Conservation (phyloP, 2,888 invertebrate species). For the Drepana falcataria region DNA sequence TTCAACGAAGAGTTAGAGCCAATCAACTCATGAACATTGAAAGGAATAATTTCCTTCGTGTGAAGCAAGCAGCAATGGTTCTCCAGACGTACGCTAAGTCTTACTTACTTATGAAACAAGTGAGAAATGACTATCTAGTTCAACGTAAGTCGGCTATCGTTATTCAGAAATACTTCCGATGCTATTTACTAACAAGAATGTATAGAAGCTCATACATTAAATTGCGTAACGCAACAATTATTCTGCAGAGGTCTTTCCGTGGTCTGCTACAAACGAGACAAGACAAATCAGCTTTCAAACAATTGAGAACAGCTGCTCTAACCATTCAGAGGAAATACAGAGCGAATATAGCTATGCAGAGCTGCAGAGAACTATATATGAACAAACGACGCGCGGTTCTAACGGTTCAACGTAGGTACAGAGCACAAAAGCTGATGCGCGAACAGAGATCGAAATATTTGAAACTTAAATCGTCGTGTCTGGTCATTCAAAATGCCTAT, state of each 20-base stretch:
- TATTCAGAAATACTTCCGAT: constrained; percentile 31
- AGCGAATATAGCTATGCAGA: constrained; percentile 45
- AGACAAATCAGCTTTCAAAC: constrained; percentile 31
- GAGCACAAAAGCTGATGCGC: constrained; percentile 54
- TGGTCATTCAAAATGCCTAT: constrained; percentile 57
- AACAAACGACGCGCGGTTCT: constrained; percentile 42
- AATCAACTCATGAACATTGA: constrained; percentile 48
- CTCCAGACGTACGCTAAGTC: constrained; percentile 74
- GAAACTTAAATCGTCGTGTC: constrained; percentile 38
- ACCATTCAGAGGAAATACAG: constrained; percentile 54
- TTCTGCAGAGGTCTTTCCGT: constrained; percentile 57
- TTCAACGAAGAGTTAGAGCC: constrained; percentile 76
- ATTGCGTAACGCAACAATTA: constrained; percentile 32
- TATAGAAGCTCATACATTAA: constrained; percentile 24
- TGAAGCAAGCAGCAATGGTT: constrained; percentile 47
- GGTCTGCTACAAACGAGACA: constrained; percentile 49
- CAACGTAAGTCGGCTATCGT: constrained; percentile 37
- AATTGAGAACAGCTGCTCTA: constrained; percentile 32
- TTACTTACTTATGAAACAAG: constrained; percentile 38
- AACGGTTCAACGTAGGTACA: constrained; percentile 58
- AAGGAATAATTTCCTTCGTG: constrained; percentile 46
- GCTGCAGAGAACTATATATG: constrained; percentile 28
- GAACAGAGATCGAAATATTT: constrained; percentile 36
- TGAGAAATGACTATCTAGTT: constrained; percentile 30
- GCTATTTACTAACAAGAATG: constrained; percentile 23